These are phyloP conservation scores for Selenia dentaria DNA, from an alignment of 2,888 invertebrate species.

Conservation along the genomic window DNA sequence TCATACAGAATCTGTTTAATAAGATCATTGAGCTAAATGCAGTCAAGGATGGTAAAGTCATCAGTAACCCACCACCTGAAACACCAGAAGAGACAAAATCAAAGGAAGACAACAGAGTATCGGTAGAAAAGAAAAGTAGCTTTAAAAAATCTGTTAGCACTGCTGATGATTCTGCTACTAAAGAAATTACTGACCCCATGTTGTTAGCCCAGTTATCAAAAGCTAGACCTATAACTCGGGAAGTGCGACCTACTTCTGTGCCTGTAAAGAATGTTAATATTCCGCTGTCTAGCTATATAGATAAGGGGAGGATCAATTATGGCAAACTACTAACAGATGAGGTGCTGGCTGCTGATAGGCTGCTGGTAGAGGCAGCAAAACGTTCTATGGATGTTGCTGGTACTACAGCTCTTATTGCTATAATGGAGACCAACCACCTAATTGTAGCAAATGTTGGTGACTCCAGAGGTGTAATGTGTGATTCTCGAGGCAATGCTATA, in stretches of 20 bases:
- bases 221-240: conserved; percentile 84
- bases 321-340: conserved; percentile 94
- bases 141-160: conserved; percentile 87
- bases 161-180: conserved; percentile 82
- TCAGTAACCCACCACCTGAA: conserved; percentile 57
- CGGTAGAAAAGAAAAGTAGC: conserved; percentile 85
- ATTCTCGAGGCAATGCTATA: conserved; percentile 94
- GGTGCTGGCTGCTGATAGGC: conserved; percentile 92
- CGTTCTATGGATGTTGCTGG: conserved; percentile 91
- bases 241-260: conserved; percentile 79
- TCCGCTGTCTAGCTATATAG: conserved; percentile 87
- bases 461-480: conserved; percentile 98
- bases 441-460: conserved; percentile 98
- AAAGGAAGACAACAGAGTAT: conserved; percentile 62
- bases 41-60: conserved; percentile 85
- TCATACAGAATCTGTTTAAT: conserved; percentile 91
- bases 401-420: conserved; percentile 95
- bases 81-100: conserved; percentile 65
- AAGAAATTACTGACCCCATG: conserved; percentile 88
- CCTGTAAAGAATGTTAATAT: conserved; percentile 74
- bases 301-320: conserved; percentile 91
- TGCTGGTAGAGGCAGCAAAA: conserved; percentile 93
- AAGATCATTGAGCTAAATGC: conserved; percentile 91
- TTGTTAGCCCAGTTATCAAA: conserved; percentile 87
- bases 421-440: conserved; percentile 92